Base-by-base conservation (phyloP, 2,888 invertebrate species). In the Parnassius glacialis region DNA sequence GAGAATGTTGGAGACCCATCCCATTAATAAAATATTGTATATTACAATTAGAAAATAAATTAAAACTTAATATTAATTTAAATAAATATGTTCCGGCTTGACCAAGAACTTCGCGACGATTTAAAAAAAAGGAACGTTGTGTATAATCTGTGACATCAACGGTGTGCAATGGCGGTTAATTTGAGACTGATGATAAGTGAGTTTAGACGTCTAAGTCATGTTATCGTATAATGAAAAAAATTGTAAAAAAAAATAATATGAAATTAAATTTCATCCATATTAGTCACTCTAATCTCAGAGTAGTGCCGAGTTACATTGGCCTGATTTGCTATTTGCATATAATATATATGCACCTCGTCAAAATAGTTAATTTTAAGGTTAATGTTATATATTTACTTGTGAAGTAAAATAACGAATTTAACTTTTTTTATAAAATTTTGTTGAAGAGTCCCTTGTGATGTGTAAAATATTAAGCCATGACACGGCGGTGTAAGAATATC, bases 171-270 rank as follows among this genome's bases (percentile, higher is more conserved):
- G 70, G 74, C 74, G 72, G 70, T 68, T 75, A 71, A 76, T 78
- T 82, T 86, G 89, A 89, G 89, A 89, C 89, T 89, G 89, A 87
- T 79, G 77, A 62, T 80, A 81, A 74, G 83, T 81, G 85, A 83
- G 79, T 79, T 78, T 78, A 80, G 79, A 79, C 75, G 76, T 75
- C 74, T 81, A 80, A 74, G 76, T 78, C 74, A 67, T 75, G 65
- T 76, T 73, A 69, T 64, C 69, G 67, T 71, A 66, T 73, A 64
- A 71, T 71, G 61, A 68, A 69, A 65, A 68, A 68, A 68, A 64
- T 54, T 65, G 62, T 67, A 61, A 65, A 68, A 69, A n/a, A 62
- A 65, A 59, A 68, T n/a, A 3, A 45, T 45, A 70, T 71, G 71
- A 74, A 70, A 77, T 76, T 52, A 68, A 70, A 71, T 73, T 74